These are phyloP conservation scores for Metacarcinus magister DNA, from an alignment of 2,888 invertebrate species.

Conservation along the genomic window DNA sequence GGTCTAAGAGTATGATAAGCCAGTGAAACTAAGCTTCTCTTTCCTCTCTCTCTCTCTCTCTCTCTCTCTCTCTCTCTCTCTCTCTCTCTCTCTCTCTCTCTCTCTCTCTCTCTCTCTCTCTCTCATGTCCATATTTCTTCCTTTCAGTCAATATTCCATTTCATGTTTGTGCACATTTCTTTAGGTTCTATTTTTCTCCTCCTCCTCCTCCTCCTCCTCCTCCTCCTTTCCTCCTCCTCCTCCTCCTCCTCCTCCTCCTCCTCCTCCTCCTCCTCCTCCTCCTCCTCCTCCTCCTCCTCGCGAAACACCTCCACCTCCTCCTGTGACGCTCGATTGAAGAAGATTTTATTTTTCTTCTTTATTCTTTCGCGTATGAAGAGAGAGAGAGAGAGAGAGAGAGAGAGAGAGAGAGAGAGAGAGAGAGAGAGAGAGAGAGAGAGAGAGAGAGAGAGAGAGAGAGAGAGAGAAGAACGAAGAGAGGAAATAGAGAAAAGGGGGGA, in stretches of 20 bases:
- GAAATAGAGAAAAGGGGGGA: background rate
- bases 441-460: no score
- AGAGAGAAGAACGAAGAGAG: background rate
- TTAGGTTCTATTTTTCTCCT: background rate
- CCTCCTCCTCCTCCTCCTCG: background rate
- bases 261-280: background rate
- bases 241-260: conserved; percentile 22
- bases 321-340: no score
- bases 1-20: background rate
- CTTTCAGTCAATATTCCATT: background rate
- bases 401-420: no score
- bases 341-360: background rate
- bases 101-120: no score
- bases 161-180: background rate
- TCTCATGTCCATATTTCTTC: no score
- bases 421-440: no score
- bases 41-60: no score
- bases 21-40: no score
- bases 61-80: no score
- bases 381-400: no score
- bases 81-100: conserved; percentile 22
- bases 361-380: background rate
- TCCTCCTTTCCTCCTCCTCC: background rate
- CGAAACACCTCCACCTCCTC: background rate
- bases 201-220: background rate